These are phyloP conservation scores for Girardinichthys multiradiatus DNA, from an alignment of 2,113 vertebrate genomes.

Conservation along the genomic window DNA sequence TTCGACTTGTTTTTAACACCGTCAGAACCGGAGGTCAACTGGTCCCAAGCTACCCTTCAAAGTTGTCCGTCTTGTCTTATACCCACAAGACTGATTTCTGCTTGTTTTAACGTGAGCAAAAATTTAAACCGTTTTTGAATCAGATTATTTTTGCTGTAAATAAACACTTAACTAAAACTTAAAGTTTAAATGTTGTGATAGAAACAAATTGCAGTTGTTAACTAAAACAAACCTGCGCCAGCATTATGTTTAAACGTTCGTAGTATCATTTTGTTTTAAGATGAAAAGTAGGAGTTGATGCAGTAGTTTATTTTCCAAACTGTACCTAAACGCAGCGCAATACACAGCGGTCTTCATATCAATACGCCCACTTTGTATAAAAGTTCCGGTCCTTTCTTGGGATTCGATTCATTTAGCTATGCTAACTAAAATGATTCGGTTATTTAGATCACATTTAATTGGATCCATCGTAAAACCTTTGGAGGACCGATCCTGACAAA, in stretches of 20 bases:
- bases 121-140: no score
- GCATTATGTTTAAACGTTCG: not conserved
- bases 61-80: no score
- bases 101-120: no score
- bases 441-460: no score
- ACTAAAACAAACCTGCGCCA: not conserved
- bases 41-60: no score
- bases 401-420: not conserved
- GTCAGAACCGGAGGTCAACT: no score
- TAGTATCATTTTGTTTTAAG: not conserved
- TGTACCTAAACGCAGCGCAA: constrained; percentile 22
- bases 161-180: no score
- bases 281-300: not conserved
- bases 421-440: not conserved
- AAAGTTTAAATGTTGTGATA: not conserved
- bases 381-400: not conserved
- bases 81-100: no score
- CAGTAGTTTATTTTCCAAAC: not conserved
- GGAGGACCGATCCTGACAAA: no score
- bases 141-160: no score
- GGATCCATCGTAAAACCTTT: no score
- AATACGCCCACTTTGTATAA: not conserved
- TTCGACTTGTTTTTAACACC: no score
- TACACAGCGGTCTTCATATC: constrained; percentile 40
- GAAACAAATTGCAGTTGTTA: not conserved